These are phyloP conservation scores for Caiman crocodilus DNA, from an alignment of 2,797 vertebrate genomes.

Conservation along the genomic window DNA sequence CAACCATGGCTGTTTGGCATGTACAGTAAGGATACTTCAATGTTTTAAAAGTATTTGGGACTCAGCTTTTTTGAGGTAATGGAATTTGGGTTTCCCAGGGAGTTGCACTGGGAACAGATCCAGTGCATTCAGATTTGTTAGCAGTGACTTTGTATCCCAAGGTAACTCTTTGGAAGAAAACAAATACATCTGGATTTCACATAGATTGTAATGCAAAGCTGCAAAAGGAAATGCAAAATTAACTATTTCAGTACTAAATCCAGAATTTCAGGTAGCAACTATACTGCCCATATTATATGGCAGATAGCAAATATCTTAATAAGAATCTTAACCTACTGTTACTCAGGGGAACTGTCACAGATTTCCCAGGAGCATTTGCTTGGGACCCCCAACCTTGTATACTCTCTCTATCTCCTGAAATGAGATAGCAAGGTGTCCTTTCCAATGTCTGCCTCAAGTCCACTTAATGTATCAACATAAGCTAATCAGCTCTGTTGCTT, in stretches of 20 bases:
- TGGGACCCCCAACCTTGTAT: too few species aligned
- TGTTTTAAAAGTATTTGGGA: conserved; percentile 9
- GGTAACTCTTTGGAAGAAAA: conserved; percentile 74
- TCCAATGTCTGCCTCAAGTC: too few species aligned
- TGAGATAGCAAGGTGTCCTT: too few species aligned
- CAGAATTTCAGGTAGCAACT: background rate
- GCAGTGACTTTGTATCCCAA: conserved; percentile 61
- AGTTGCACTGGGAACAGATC: conserved; percentile 54
- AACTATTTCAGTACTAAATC: conserved; percentile 45
- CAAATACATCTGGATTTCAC: conserved; percentile 76
- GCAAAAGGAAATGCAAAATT: conserved; percentile 67
- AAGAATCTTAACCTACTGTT: too few species aligned
- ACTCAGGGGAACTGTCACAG: too few species aligned
- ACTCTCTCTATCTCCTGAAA: too few species aligned
- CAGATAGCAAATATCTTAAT: background rate
- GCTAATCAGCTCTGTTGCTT: too few species aligned
- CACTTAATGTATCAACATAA: too few species aligned
- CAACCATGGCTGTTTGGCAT: background rate
- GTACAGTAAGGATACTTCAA: background rate
- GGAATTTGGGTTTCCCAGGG: conserved; percentile 58
- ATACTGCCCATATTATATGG: background rate
- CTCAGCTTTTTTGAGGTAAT: conserved; percentile 51
- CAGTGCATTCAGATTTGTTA: conserved; percentile 69
- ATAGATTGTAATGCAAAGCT: conserved; percentile 57
- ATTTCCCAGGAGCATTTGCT: too few species aligned